These are phyloP conservation scores for Bembecia ichneumoniformis DNA, from an alignment of 2,888 invertebrate genomes.

Conservation along the genomic window DNA sequence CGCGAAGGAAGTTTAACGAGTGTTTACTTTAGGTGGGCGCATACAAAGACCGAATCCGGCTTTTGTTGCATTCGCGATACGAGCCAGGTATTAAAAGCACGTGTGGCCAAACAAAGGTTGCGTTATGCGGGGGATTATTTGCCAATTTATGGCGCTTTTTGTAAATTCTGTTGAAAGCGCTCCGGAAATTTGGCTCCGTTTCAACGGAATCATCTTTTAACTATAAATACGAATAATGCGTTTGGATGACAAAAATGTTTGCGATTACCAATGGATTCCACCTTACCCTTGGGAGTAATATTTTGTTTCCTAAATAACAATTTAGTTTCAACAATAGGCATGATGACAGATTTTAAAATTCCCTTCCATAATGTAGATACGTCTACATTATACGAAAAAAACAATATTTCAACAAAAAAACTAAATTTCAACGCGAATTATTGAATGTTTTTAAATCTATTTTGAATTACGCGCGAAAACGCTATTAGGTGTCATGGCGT, in stretches of 20 bases:
- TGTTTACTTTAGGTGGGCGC: constrained; percentile 56
- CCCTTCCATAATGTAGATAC: no score
- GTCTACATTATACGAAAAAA: no score
- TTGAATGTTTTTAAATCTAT: no score
- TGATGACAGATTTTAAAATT: no score
- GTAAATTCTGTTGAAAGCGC: constrained; percentile 66
- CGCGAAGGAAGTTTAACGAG: constrained; percentile 44
- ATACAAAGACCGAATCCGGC: constrained; percentile 65
- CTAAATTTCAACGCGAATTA: no score
- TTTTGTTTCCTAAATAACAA: no score
- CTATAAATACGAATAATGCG: constrained; percentile 58
- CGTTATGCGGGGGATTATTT: constrained; percentile 73
- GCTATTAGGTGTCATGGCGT: no score
- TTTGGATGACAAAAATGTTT: constrained; percentile 41
- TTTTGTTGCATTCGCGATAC: constrained; percentile 43
- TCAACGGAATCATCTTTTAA: constrained; percentile 67
- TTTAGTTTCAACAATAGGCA: no score
- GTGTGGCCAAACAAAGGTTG: constrained; percentile 73
- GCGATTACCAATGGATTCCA: constrained; percentile 23
- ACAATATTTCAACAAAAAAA: no score
- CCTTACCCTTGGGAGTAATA: constrained; percentile 32
- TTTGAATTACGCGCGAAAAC: no score
- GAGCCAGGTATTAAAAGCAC: constrained; percentile 68
- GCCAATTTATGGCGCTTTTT: constrained; percentile 72
- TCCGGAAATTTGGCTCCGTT: constrained; percentile 71